Evolutionary conservation across 2,797 vertebrate genomes (phyloP), one percentile per base, ranked within the genome.

Genomic region (Acanthurus leucopareius): DNA sequence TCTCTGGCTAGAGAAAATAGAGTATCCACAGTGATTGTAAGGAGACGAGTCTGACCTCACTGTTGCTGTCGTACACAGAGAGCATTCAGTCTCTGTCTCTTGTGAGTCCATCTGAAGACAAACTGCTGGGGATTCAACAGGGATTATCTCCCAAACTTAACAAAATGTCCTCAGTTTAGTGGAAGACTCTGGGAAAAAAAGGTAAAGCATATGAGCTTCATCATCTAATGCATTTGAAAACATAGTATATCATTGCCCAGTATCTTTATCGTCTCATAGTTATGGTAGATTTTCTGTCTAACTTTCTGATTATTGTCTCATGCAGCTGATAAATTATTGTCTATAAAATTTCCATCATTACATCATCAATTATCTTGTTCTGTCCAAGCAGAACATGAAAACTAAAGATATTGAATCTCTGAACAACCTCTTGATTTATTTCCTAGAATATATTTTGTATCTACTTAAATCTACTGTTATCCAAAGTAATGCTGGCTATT

Each of bases 1-100:
- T 83, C 48, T 69, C 47, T 54, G 73, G 56, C 56, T 56, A 65
- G 62, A 82, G 70, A 81, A 78, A 79, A 89, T 68, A 76, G 64
- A 86, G 65, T 42, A 22, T 67, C 40, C 67, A 77, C 68, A 70
- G 19, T 49, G 52, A 75, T 69, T 57, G 83, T 63, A 32, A 53
- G 45, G 52, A 73, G 77, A 76, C 1, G 11, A 59, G 65, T 2
- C 62, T 69, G 74, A 75, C 68, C 71, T 76, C 78, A 42, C 51
- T 69, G 72, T 48, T 51, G 52, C 67, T 75, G 60, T 75, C 66
- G 3, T 22, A 81, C 79, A 82, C 67, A 51, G 77, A 75, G 25
- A 54, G 51, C 40, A 70, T 64, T 82, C 77, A 84, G n/a, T 42
- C 58, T 60, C 28, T 49, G 5, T 45, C 44, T 57, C 56, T 2